Evolutionary conservation across 2,797 vertebrate species (phyloP).

Genomic region (Knipowitschia caucasica): DNA sequence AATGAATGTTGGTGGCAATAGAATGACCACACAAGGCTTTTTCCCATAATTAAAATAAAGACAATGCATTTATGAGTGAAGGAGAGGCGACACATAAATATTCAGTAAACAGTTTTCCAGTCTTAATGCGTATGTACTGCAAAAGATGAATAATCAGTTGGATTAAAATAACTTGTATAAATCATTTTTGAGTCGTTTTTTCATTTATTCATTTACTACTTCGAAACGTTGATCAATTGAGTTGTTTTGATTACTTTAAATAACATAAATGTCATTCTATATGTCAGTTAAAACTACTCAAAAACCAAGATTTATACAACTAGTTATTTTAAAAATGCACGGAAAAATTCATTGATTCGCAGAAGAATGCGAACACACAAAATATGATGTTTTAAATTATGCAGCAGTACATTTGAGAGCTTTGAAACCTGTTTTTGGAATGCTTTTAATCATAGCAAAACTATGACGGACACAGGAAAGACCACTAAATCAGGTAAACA

Average conservation of each 20-base stretch:
- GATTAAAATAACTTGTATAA: too few relatives aligned
- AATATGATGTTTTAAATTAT: slow-evolving; percentile 20
- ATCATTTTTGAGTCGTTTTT: too few relatives aligned
- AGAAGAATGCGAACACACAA: slow-evolving; percentile 32
- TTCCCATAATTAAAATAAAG: slow-evolving; percentile 60
- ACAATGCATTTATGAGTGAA: slow-evolving; percentile 33
- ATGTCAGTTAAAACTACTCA: too few relatives aligned
- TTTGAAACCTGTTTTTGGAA: slow-evolving; percentile 49
- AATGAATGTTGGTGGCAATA: slow-evolving; percentile 72
- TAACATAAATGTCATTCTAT: too few relatives aligned
- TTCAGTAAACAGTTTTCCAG: slow-evolving; percentile 65
- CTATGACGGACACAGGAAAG: slow-evolving; percentile 49
- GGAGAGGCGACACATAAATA: slow-evolving; percentile 41
- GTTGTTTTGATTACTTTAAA: background rate
- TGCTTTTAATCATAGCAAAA: slow-evolving; percentile 34
- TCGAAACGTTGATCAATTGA: background rate
- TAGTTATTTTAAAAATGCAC: too few relatives aligned
- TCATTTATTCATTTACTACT: too few relatives aligned
- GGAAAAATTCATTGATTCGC: too few relatives aligned
- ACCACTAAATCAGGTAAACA: slow-evolving; percentile 53
- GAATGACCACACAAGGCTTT: slow-evolving; percentile 71
- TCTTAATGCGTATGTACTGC: slow-evolving; percentile 47
- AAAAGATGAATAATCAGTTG: background rate
- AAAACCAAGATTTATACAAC: too few relatives aligned
- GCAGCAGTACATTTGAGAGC: slow-evolving; percentile 22